Percentiles rank a stretch among this genome's conserved stretches.
phyloP scores from a whole-genome alignment of 30 jellyfish, hydroid and myxozoan species.

The Cassiopea xamachana region DNA sequence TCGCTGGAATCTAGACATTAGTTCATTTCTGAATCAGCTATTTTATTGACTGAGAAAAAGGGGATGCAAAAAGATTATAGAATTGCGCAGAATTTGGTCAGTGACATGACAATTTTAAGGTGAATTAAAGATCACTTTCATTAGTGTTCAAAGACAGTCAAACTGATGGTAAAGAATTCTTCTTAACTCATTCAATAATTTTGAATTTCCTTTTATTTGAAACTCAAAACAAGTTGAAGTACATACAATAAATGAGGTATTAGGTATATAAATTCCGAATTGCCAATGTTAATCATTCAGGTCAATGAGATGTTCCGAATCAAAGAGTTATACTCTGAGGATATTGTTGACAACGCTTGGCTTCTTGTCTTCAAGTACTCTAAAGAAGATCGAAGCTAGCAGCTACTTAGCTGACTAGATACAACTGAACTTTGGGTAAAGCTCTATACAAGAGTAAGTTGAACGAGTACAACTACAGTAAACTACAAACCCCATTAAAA shows the following conservation, averaged over 20 bases:
- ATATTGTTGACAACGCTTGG: neutral
- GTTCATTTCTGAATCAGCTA: neutral
- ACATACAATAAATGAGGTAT: no score
- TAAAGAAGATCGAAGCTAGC: neutral
- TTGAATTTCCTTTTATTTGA: neutral
- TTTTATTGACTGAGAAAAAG: neutral
- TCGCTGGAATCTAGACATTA: neutral
- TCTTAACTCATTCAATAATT: neutral
- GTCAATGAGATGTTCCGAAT: neutral
- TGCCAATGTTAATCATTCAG: neutral
- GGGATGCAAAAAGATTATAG: neutral
- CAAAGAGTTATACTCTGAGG: neutral
- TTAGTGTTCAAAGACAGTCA: neutral
- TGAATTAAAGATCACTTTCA: no score
- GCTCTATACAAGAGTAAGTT: neutral
- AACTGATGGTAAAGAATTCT: neutral
- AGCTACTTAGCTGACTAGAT: neutral
- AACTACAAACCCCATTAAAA: no score
- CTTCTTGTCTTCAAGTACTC: neutral
- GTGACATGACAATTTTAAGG: neutral
- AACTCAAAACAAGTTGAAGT: neutral
- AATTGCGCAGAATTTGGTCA: no score
- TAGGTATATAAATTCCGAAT: neutral
- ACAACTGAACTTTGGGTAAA: neutral
- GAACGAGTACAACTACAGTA: neutral